phyloP scores from a whole-genome alignment of 1,140 invertebrate genomes.

The Brachystomella parvula region DNA sequence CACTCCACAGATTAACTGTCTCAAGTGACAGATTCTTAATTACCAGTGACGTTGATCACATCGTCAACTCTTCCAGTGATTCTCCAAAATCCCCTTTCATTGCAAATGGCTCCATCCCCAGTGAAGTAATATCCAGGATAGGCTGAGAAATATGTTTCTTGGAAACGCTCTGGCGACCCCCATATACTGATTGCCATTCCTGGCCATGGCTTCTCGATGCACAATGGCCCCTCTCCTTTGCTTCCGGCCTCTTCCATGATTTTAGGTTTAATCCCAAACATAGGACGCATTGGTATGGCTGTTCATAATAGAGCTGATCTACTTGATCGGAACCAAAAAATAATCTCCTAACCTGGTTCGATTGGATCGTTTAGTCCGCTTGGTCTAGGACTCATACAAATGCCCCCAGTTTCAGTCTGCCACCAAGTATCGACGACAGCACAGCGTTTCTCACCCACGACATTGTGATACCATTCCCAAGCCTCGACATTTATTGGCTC shows the following conservation, averaged over 20 bases:
- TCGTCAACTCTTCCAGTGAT: conserved; percentile 61
- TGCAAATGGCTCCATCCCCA: conserved; percentile 47
- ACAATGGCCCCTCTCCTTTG: conserved; percentile 42
- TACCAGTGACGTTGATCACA: conserved; percentile 58
- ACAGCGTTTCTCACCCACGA: conserved; percentile 48
- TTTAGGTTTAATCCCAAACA: conserved; percentile 34
- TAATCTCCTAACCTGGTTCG: conserved; percentile 9
- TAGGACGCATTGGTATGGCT: conserved; percentile 37
- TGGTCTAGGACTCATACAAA: conserved; percentile 30
- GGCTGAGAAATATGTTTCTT: conserved; percentile 55
- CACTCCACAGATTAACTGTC: too few relatives aligned
- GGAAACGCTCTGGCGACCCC: conserved; percentile 53
- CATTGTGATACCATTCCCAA: conserved; percentile 50
- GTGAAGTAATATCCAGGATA: conserved; percentile 56
- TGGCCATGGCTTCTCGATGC: conserved; percentile 55
- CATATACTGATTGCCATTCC: conserved; percentile 56
- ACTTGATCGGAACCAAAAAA: too few relatives aligned
- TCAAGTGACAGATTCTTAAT: too few relatives aligned
- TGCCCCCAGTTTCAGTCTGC: conserved; percentile 49
- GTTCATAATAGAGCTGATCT: conserved; percentile 16
- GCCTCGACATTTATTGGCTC: conserved; percentile 53
- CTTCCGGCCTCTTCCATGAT: not conserved
- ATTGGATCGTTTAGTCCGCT: conserved; percentile 28
- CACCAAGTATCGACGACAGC: conserved; percentile 60
- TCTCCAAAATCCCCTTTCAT: conserved; percentile 55